phyloP scores from a whole-genome alignment of 2,888 invertebrate species.

The Drosophila crucigera region DNA sequence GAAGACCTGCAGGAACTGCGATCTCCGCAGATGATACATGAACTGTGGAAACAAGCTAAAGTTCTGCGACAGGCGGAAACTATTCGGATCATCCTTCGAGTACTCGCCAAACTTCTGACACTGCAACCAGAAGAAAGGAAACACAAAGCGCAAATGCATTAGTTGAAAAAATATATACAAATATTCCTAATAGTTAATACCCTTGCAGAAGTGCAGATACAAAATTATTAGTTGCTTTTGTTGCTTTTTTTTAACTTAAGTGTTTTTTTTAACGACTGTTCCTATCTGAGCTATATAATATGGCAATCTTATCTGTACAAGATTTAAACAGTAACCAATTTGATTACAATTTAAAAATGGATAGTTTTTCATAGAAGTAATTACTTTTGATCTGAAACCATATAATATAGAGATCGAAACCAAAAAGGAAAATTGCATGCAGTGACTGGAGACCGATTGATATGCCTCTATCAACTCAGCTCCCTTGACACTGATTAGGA shows the following conservation, averaged over 20 bases:
- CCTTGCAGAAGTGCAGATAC: not conserved
- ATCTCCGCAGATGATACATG: constrained; percentile 99
- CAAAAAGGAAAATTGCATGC: not conserved
- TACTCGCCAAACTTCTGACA: constrained; percentile 99
- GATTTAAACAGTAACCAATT: not conserved
- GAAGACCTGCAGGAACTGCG: constrained; percentile 99
- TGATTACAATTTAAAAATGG: not conserved
- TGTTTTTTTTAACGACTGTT: not conserved
- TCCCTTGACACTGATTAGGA: not conserved
- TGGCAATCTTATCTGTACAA: not conserved
- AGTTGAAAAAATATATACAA: not conserved
- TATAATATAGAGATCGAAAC: not conserved
- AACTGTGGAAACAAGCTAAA: constrained; percentile 99
- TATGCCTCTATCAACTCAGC: not conserved
- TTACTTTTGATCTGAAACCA: not conserved
- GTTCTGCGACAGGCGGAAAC: constrained; percentile 97
- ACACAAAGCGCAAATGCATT: not conserved
- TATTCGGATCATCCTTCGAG: constrained; percentile 98
- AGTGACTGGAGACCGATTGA: not conserved
- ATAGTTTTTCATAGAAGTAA: not conserved
- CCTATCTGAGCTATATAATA: not conserved
- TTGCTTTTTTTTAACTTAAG: not conserved
- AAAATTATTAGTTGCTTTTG: not conserved
- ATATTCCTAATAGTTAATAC: not conserved
- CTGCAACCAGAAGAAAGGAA: constrained; percentile 85